These are phyloP conservation scores for Phymastichus coffea DNA, from an alignment of 1,140 invertebrate species.

Conservation along the genomic window DNA sequence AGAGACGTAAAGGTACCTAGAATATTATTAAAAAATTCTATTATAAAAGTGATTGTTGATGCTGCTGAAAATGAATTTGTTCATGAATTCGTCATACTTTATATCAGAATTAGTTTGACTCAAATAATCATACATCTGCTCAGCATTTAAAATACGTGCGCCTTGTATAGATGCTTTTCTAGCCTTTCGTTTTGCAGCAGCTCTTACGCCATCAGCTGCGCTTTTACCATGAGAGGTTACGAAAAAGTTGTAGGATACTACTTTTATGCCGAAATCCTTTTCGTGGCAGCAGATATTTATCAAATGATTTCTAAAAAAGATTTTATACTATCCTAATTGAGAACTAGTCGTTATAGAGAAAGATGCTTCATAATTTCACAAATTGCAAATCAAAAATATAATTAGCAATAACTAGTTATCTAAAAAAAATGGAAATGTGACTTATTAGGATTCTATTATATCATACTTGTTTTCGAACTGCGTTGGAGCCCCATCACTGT, in stretches of 20 bases:
- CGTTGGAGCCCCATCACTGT: no score
- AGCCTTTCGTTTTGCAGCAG: neutral
- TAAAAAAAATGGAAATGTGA: no score
- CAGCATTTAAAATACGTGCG: neutral
- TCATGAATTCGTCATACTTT: neutral
- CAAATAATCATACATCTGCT: neutral
- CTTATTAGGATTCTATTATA: conserved; percentile 20
- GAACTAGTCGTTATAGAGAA: neutral
- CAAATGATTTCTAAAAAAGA: conserved; percentile 4
- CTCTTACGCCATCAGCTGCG: conserved; percentile 12
- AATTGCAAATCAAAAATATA: neutral
- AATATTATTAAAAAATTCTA: neutral
- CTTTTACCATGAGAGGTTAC: conserved; percentile 22
- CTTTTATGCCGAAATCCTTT: no score
- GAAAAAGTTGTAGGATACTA: conserved; percentile 24
- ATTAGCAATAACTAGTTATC: neutral
- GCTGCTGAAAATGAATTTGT: no score
- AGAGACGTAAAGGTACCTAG: neutral
- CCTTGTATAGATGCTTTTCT: neutral
- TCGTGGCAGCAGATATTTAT: conserved; percentile 13
- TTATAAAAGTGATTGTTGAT: no score
- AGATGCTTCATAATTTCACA: conserved; percentile 8
- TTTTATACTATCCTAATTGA: neutral
- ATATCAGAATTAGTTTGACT: neutral
- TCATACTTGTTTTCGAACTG: no score